These are phyloP conservation scores for Thelaira solivaga DNA, from an alignment of 2,888 invertebrate species.

Conservation along the genomic window DNA sequence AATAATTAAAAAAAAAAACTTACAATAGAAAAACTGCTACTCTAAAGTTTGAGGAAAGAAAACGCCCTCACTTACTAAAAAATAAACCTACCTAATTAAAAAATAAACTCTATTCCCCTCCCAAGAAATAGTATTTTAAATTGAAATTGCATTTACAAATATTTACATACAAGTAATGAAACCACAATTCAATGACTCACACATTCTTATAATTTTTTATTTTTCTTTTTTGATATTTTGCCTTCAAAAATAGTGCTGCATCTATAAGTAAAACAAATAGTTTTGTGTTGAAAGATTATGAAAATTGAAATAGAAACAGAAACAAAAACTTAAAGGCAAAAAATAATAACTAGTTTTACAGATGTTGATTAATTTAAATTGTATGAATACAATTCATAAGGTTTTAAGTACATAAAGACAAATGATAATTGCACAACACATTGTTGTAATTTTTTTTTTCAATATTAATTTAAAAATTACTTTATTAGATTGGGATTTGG, in stretches of 20 bases:
- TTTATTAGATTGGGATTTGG: constrained; percentile 41
- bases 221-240: background rate
- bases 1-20: no score
- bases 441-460: no score
- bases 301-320: constrained; percentile 7
- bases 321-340: background rate
- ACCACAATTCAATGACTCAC: constrained; percentile 42
- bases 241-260: background rate
- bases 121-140: background rate
- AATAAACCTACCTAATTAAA: no score
- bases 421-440: background rate
- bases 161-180: background rate
- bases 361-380: constrained; percentile 55
- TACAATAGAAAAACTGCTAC: no score
- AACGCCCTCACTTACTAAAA: background rate
- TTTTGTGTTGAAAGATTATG: constrained; percentile 37
- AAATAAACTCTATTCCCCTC: background rate
- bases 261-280: constrained; percentile 32
- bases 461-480: constrained; percentile 39
- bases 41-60: background rate
- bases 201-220: constrained; percentile 14
- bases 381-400: constrained; percentile 27
- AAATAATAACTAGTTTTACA: constrained; percentile 26
- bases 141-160: background rate
- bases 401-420: constrained; percentile 31